Conservation (phyloP, 2,113 vertebrate species). For the Chamaea fasciata region DNA sequence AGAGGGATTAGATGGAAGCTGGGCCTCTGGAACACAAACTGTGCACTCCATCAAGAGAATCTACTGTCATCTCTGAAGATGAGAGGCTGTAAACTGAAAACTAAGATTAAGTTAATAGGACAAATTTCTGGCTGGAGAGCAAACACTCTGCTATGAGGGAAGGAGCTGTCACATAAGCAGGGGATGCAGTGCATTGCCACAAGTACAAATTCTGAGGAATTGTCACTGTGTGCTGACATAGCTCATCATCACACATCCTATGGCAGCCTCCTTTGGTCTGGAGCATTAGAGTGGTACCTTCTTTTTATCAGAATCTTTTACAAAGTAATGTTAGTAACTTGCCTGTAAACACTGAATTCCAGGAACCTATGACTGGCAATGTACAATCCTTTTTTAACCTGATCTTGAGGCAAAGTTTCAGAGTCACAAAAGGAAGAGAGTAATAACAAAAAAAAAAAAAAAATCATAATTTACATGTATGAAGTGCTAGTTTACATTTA, state of each 20-base stretch:
- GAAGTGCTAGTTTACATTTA: not conserved
- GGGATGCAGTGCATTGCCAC: not conserved
- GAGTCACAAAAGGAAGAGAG: not conserved
- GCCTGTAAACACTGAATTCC: not conserved
- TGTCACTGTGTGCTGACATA: not conserved
- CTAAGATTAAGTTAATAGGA: not conserved
- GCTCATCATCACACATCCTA: not conserved
- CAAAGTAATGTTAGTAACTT: not conserved
- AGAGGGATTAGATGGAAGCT: not conserved
- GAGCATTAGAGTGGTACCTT: not conserved
- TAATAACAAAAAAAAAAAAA: not conserved
- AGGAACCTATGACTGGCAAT: not conserved
- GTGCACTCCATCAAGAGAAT: not conserved
- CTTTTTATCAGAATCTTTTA: not conserved
- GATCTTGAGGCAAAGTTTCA: not conserved
- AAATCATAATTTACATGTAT: not conserved
- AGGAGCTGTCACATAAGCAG: not conserved
- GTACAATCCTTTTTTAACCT: not conserved
- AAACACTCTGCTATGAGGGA: not conserved
- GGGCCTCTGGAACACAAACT: not conserved
- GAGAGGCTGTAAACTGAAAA: not conserved
- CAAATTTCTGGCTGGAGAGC: not conserved
- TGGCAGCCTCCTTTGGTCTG: not conserved
- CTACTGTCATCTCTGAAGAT: not conserved
- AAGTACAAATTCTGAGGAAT: not conserved